These are phyloP conservation scores for Sinocyclocheilus rhinocerous DNA, from an alignment of 2,113 vertebrate genomes.

Conservation along the genomic window DNA sequence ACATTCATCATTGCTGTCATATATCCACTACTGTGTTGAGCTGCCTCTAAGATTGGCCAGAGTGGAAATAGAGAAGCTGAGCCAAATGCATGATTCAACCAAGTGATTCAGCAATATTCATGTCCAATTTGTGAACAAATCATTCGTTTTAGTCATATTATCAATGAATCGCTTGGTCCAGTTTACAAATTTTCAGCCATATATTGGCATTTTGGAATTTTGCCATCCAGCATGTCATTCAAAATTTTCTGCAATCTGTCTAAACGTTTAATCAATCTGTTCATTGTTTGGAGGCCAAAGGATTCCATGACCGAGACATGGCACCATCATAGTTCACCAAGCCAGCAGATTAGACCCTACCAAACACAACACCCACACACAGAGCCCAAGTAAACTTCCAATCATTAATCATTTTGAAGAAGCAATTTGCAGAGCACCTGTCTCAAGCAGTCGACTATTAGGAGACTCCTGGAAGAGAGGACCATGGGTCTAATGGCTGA, in stretches of 20 bases:
- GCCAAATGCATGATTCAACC: too few relatives aligned
- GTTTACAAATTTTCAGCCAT: neutral
- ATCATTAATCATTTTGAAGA: constrained; percentile 78
- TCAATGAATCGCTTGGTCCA: neutral
- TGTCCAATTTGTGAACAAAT: too few relatives aligned
- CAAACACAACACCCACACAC: constrained; percentile 44
- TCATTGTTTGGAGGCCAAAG: neutral
- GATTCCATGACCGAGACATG: constrained; percentile 1
- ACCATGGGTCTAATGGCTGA: constrained; percentile 68
- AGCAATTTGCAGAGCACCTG: constrained; percentile 77
- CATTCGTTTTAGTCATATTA: neutral
- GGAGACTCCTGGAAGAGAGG: constrained; percentile 65
- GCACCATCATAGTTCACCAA: constrained; percentile 10
- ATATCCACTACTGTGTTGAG: neutral
- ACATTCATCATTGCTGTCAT: too few relatives aligned
- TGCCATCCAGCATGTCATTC: neutral
- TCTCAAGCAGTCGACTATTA: constrained; percentile 73
- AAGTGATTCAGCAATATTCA: too few relatives aligned
- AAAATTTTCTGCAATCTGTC: neutral
- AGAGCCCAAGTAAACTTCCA: constrained; percentile 50
- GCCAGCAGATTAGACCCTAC: constrained; percentile 34
- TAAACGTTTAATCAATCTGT: constrained; percentile 38
- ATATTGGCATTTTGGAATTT: neutral
- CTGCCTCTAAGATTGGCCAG: neutral
- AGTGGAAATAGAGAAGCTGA: neutral